phyloP scores from a whole-genome alignment of 2,888 invertebrate species.

The Nomada hirtipes region DNA sequence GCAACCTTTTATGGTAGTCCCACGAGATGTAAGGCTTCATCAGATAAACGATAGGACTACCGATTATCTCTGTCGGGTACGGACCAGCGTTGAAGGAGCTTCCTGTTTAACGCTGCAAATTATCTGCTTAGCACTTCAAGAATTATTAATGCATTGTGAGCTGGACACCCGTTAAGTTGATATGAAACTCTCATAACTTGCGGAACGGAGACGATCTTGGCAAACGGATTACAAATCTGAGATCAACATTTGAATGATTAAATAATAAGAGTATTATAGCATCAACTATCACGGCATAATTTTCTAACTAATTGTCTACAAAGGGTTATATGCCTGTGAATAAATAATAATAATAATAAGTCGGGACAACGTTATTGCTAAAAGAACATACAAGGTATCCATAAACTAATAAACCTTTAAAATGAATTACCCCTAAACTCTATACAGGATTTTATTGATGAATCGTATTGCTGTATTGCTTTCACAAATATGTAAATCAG shows the following conservation, averaged over 20 bases:
- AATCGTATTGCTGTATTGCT: not conserved
- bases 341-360: too few relatives aligned
- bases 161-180: constrained; percentile 9
- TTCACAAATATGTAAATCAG: too few relatives aligned
- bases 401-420: not conserved
- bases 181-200: constrained; percentile 17
- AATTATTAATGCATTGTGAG: constrained; percentile 14
- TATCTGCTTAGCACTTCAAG: constrained; percentile 1
- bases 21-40: not conserved
- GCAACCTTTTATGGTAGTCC: not conserved
- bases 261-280: too few relatives aligned
- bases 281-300: too few relatives aligned
- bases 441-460: not conserved
- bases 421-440: too few relatives aligned
- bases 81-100: not conserved
- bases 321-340: too few relatives aligned
- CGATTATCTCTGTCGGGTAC: not conserved
- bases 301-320: too few relatives aligned
- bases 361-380: too few relatives aligned
- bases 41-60: not conserved
- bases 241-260: not conserved
- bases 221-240: not conserved
- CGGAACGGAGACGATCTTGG: not conserved
- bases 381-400: too few relatives aligned
- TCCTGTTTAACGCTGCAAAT: constrained; percentile 3